Evolutionary conservation across 2,888 invertebrate genomes (phyloP).

Genomic region (Chrysolina americana): DNA sequence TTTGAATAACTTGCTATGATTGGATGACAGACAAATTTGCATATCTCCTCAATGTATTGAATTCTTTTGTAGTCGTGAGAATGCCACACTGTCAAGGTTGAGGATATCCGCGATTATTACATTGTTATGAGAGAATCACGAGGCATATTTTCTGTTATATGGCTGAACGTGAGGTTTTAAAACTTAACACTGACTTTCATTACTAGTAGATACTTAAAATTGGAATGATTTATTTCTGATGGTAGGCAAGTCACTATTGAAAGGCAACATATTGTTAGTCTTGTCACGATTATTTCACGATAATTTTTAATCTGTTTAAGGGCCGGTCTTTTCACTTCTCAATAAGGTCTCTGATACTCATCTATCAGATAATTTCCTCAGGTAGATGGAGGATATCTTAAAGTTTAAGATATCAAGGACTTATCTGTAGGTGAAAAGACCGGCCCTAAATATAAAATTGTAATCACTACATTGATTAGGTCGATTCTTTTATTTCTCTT

Average conservation of each 20-base stretch:
- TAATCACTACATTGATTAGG: no score
- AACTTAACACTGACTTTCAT: background rate
- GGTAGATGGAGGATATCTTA: no score
- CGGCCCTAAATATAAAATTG: no score
- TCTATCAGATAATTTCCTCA: no score
- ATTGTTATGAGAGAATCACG: background rate
- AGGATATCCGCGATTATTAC: slow-evolving; percentile 13
- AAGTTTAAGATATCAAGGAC: no score
- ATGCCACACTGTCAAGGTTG: slow-evolving; percentile 12
- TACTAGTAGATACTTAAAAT: background rate
- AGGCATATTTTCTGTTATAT: slow-evolving; percentile 10
- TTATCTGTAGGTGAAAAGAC: no score
- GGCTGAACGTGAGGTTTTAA: background rate
- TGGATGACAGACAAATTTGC: background rate
- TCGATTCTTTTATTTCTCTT: no score
- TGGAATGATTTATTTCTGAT: background rate
- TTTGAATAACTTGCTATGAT: background rate
- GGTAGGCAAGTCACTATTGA: background rate
- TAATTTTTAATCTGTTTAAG: no score
- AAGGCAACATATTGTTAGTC: no score
- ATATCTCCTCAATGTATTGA: background rate
- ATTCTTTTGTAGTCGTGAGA: slow-evolving; percentile 14
- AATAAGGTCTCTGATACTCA: no score
- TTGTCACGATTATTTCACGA: no score
- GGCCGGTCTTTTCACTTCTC: no score